Evolutionary conservation across 2,888 invertebrate species (phyloP), one percentile per base, ranked within the genome.

Genomic region (Glyphotaelius pellucidus): DNA sequence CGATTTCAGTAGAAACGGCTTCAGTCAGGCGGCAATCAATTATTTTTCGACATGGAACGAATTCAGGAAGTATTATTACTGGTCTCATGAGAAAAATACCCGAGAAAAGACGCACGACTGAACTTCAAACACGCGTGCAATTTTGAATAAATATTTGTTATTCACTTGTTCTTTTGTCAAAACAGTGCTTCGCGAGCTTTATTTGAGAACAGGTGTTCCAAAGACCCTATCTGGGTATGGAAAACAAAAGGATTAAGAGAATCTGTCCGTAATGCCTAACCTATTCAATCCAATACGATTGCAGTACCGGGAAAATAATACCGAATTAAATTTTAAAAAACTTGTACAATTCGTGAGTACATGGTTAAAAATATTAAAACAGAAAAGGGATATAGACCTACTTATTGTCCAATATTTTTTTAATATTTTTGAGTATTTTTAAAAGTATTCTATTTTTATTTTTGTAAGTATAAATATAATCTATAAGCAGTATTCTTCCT

Each of bases 171-270:
- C 19, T 32, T 32, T 31, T 81, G 30, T 32, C 81, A 30, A 32
- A 81, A 81, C 31, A 81, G 81, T 31, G 81, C 81, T 81, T 81
- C 31, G 31, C 89, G 32, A 79, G 89, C 67, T 25, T 31, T 85
- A 19, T 52, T 19, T 35, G 14, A 25, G 12, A 79, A 80, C 91
- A 91, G 91, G 91, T 91, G 91, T 80, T 67, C 31, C 80, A 31
- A 91, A 91, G 67, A 79, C 80, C 91, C 91, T 80, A 31, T 19
- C 31, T 31, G 3, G 25, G 31, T 88, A 91, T 83, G 88, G 88
- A 91, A 91, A 91, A 88, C 91, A 79, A 89, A 89, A 81, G 81
- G 47, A 88, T 47, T 80, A 91, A 91, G 87, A 86, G 90, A 83
- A 84, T 42, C 25, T 25, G 67, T n/a, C 86, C 86, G 25, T 42